Percentiles rank a stretch among this genome's conserved stretches.
Evolutionary conservation across 2,888 invertebrate species (phyloP).

Genomic region (Sarcophaga rosellei): DNA sequence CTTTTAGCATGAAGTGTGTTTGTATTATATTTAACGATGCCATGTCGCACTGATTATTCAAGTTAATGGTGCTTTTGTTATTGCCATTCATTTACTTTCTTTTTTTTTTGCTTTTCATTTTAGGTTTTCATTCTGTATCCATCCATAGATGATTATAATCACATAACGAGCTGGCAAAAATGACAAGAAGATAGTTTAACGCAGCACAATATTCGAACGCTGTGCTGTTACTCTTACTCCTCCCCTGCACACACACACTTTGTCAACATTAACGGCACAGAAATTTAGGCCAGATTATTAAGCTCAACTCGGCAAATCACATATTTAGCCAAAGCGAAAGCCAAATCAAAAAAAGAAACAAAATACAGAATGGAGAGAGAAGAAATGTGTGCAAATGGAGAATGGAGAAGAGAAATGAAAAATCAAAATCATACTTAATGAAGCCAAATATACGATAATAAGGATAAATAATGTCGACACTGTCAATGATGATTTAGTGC

Average conservation of each 20-base stretch:
- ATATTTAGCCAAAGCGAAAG: neutral
- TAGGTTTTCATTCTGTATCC: neutral
- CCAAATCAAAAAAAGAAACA: neutral
- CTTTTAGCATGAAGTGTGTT: neutral
- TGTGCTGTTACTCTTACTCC: neutral
- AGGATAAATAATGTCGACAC: neutral
- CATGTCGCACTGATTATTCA: neutral
- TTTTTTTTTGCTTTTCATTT: neutral
- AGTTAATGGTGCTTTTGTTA: conserved; percentile 1
- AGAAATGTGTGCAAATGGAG: neutral
- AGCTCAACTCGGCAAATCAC: neutral
- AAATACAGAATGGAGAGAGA: neutral
- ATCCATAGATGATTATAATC: conserved; percentile 40
- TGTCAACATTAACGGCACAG: neutral
- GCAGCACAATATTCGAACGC: neutral
- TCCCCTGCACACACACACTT: conserved; percentile 10
- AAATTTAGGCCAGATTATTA: conserved; percentile 17
- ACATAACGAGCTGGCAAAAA: conserved; percentile 48
- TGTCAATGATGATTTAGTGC: conserved; percentile 13
- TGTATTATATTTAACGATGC: neutral
- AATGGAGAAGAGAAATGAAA: conserved; percentile 3
- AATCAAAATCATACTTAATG: conserved; percentile 27
- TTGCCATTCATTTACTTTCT: neutral
- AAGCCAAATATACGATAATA: conserved; percentile 24
- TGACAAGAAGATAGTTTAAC: conserved; percentile 12